phyloP scores from a whole-genome alignment of 2,797 vertebrate species.

The Takifugu rubripes region DNA sequence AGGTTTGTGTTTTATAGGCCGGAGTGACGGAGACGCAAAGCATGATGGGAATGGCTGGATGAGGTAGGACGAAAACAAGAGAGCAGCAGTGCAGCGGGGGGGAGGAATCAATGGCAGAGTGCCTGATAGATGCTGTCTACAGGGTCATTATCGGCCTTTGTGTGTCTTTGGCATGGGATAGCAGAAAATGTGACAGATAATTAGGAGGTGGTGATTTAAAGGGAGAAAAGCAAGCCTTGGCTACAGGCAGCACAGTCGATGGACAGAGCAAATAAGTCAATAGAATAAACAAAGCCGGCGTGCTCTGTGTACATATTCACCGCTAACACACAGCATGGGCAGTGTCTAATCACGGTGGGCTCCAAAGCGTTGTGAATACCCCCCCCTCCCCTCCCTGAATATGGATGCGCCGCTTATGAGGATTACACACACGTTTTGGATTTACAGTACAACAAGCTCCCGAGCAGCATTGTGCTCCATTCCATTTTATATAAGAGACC shows the following conservation, averaged over 20 bases:
- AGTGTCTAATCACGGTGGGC: slow-evolving; percentile 54
- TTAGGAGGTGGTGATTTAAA: slow-evolving; percentile 82
- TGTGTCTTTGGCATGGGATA: slow-evolving; percentile 78
- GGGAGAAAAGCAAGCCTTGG: slow-evolving; percentile 66
- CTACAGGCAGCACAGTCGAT: slow-evolving; percentile 74
- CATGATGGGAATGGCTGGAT: slow-evolving; percentile 35
- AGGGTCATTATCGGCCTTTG: slow-evolving; percentile 80
- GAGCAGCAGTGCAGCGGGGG: slow-evolving; percentile 26
- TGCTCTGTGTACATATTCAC: slow-evolving; percentile 73
- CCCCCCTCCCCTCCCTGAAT: slow-evolving; percentile 13
- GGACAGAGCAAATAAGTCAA: slow-evolving; percentile 81
- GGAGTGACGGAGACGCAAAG: slow-evolving; percentile 46
- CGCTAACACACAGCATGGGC: slow-evolving; percentile 57
- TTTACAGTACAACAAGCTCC: slow-evolving; percentile 26
- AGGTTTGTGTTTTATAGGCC: slow-evolving; percentile 9
- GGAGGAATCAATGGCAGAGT: slow-evolving; percentile 70
- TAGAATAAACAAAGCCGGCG: slow-evolving; percentile 78
- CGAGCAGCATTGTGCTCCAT: slow-evolving; percentile 26
- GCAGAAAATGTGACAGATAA: slow-evolving; percentile 83
- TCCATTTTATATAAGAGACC: neutral
- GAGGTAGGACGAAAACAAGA: slow-evolving; percentile 22
- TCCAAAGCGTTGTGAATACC: slow-evolving; percentile 41
- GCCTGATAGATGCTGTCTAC: slow-evolving; percentile 78
- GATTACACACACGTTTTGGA: slow-evolving; percentile 39
- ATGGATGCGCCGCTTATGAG: slow-evolving; percentile 50